Evolutionary conservation across 2,113 vertebrate species (phyloP), one percentile per base, ranked within the genome.

Genomic region (Hippocampus comes): DNA sequence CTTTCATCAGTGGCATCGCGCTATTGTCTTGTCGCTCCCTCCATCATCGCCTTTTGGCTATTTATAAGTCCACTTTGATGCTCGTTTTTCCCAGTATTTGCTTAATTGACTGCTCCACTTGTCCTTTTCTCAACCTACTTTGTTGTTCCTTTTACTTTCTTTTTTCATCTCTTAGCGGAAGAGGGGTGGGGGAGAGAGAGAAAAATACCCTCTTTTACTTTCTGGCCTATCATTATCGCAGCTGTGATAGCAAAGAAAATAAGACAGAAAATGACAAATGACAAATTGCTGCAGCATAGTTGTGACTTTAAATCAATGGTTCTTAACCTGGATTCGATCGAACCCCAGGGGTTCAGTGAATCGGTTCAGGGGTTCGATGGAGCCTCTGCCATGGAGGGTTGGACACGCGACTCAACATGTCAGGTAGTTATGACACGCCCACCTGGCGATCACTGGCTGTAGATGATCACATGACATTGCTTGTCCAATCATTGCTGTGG

Each of bases 71-170:
- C 67, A 17, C 38, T 55, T 63, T 68, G 64, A 66, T 66, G 43
- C n/a, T 2, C 53, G 49, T 53, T 78, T 17, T 65, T 63, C 27
- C 23, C 25, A 17, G 68, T 82, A 27, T 66, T 5, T 0, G 42
- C 59, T 64, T 68, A 77, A 79, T 41, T 38, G 63, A 71, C 67
- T 30, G 59, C 38, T 41, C 63, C 72, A 66, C 63, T 48, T 0
- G 0, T 73, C 66, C 53, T 49, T 60, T 66, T 21, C 71, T 72
- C 60, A 43, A 55, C 46, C 67, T 80, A 73, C 65, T 61, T 63
- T 55, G 65, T 75, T 63, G 25, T 48, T 68, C 63, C 73, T 79
- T 77, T 84, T 55, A 77, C 80, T 74, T 56, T 53, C 69, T 56
- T 34, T 12, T 48, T 73, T 78, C 65, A 46, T 79, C 4, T 3